These are phyloP conservation scores for Eupleurogrammus muticus DNA, from an alignment of 2,797 vertebrate species.

Conservation along the genomic window DNA sequence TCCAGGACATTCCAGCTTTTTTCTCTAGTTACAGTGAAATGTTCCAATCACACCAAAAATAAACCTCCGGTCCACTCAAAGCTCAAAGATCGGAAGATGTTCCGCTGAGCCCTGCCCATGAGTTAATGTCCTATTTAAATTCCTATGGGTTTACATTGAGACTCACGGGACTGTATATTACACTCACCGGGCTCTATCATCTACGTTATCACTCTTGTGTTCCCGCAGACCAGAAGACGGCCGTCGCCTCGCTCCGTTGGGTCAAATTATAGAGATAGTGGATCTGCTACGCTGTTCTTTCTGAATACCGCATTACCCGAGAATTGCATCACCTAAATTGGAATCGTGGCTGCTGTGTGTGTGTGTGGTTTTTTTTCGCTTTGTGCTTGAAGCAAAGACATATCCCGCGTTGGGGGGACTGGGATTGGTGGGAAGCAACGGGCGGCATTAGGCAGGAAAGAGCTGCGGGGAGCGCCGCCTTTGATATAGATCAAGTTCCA, in stretches of 20 bases:
- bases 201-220: conserved; percentile 21
- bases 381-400: conserved; percentile 57
- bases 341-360: conserved; percentile 68
- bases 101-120: conserved; percentile 4
- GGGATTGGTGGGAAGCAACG: conserved; percentile 62
- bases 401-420: conserved; percentile 45
- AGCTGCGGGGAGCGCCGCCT: conserved; percentile 56
- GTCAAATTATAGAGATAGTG: conserved; percentile 57
- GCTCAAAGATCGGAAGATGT: conserved; percentile 13
- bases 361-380: conserved; percentile 65
- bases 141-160: conserved; percentile 43
- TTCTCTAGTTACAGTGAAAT: conserved; percentile 34
- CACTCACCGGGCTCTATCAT: conserved; percentile 34
- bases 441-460: conserved; percentile 56
- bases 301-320: conserved; percentile 62
- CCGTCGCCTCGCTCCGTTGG: conserved; percentile 31
- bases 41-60: conserved; percentile 26
- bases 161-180: conserved; percentile 21
- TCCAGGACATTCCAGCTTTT: conserved; percentile 8
- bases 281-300: conserved; percentile 51
- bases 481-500: conserved; percentile 74
- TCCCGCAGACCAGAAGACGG: conserved; percentile 33
- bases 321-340: conserved; percentile 73
- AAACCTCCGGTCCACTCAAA: conserved; percentile 4
- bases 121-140: conserved; percentile 57